phyloP scores from a whole-genome alignment of 1,140 invertebrate species.

The Cheumatopsyche charites region DNA sequence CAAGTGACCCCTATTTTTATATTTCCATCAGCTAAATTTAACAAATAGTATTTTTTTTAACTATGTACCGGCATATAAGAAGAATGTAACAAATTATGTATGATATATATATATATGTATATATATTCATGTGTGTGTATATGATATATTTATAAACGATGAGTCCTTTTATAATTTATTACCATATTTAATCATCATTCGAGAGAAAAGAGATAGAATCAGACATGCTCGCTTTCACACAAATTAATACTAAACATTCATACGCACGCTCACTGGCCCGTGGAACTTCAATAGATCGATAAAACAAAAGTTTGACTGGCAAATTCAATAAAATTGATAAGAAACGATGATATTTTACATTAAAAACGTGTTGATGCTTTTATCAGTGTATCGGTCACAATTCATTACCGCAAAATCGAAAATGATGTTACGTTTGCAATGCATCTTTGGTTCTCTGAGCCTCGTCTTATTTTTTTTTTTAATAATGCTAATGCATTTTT shows the following conservation, averaged over 20 bases:
- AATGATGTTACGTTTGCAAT: not conserved
- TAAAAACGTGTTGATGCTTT: too few species aligned
- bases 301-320: too few species aligned
- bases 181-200: conserved; percentile 7
- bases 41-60: conserved; percentile 10
- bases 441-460: not conserved
- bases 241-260: not conserved
- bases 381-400: too few species aligned
- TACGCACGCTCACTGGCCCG: not conserved
- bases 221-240: not conserved
- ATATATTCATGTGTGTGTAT: too few species aligned
- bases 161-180: conserved; percentile 3
- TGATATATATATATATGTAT: conserved; percentile 1
- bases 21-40: conserved; percentile 16
- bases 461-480: not conserved
- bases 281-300: not conserved
- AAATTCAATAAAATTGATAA: too few species aligned
- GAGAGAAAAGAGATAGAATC: conserved; percentile 7
- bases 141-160: not conserved
- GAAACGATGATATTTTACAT: too few species aligned
- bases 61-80: not conserved
- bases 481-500: too few species aligned
- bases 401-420: not conserved
- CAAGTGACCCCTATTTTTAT: conserved; percentile 7
- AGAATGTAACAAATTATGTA: not conserved